Conservation (phyloP, 2,797 vertebrate species). For the Notolepis coatsorum region DNA sequence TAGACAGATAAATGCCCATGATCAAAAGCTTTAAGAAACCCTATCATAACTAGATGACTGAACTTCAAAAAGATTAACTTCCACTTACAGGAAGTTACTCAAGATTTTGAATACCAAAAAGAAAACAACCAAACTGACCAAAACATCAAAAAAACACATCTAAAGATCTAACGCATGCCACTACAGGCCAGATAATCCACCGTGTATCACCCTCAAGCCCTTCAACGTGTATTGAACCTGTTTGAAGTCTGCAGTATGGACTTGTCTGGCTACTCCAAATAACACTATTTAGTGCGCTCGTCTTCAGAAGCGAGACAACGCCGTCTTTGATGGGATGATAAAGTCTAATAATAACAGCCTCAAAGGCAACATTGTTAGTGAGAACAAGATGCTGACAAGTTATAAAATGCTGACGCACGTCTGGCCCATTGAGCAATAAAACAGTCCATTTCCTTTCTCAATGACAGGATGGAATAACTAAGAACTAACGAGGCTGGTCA, state of each 20-base stretch:
- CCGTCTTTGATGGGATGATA: conserved; percentile 35
- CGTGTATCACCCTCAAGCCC: too few species aligned
- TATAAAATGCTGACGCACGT: conserved; percentile 40
- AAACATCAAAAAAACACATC: too few species aligned
- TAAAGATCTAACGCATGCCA: too few species aligned
- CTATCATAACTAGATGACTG: too few species aligned
- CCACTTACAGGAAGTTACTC: too few species aligned
- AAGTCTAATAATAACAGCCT: conserved; percentile 25
- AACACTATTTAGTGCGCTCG: conserved; percentile 2
- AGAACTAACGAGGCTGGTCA: conserved; percentile 31
- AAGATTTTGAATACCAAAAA: too few species aligned
- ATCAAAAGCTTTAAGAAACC: background rate
- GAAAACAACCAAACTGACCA: too few species aligned
- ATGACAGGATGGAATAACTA: conserved; percentile 34
- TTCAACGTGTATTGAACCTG: background rate
- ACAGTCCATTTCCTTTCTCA: too few species aligned
- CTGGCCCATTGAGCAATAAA: conserved; percentile 16
- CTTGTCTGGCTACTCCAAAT: conserved; percentile 31
- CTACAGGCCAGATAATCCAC: too few species aligned
- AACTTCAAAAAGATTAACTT: too few species aligned
- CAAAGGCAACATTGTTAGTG: conserved; percentile 36
- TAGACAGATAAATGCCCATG: too few species aligned
- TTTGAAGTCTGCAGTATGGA: background rate
- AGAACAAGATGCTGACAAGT: conserved; percentile 24
- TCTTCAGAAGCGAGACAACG: conserved; percentile 20